These are phyloP conservation scores for Stichopus horrens DNA, from an alignment of 53 echinoderm and acorn worm genomes.

Conservation along the genomic window DNA sequence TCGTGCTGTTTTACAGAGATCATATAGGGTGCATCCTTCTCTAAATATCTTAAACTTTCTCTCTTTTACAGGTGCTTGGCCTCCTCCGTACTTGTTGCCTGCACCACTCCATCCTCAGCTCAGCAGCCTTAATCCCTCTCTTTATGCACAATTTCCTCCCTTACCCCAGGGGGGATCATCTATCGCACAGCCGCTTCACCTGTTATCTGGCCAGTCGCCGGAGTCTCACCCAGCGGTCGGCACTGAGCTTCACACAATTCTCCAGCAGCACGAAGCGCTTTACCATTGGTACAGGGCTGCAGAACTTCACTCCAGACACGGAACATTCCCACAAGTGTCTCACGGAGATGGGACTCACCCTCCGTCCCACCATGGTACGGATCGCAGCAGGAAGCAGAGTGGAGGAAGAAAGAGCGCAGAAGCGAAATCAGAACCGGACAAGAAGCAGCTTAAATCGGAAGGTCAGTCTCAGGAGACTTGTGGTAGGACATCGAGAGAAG, in stretches of 20 bases:
- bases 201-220: background rate
- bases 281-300: constrained; percentile 13
- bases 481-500: constrained; percentile 34
- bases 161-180: constrained; percentile 5
- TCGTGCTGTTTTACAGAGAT: no score
- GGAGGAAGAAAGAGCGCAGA: constrained; percentile 38
- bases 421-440: constrained; percentile 11
- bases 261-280: constrained; percentile 29
- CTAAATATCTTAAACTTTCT: background rate
- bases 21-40: no score
- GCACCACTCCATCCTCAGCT: constrained; percentile 39
- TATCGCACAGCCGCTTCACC: background rate
- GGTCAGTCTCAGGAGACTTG: constrained; percentile 17
- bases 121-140: constrained; percentile 20
- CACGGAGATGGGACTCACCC: background rate
- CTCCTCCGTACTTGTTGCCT: constrained; percentile 37
- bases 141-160: constrained; percentile 30
- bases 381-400: constrained; percentile 33
- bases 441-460: constrained; percentile 34
- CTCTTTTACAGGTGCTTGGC: constrained; percentile 26
- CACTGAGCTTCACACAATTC: constrained; percentile 1
- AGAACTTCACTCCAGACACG: constrained; percentile 26
- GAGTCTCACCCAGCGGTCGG: background rate
- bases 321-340: background rate
- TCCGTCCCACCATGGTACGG: background rate